Conservation (phyloP, 2,113 vertebrate genomes). For the Heterocephalus glaber region DNA sequence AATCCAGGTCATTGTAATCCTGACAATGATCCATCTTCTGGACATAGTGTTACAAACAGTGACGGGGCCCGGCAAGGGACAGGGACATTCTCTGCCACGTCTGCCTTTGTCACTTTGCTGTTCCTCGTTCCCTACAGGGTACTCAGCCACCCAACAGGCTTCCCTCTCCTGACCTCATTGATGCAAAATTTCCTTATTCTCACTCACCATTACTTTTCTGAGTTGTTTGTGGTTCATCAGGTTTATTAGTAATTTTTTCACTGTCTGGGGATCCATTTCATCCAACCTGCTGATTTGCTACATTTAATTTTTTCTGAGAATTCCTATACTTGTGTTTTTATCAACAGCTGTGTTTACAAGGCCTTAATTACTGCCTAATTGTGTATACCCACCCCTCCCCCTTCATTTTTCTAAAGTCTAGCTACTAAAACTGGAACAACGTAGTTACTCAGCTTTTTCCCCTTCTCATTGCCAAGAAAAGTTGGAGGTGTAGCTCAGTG, state of each 20-base stretch:
- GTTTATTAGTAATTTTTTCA: slow-evolving; percentile 28
- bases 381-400: background rate
- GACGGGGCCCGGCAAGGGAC: background rate
- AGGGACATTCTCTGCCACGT: too few relatives aligned
- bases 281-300: slow-evolving; percentile 23
- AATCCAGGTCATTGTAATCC: background rate
- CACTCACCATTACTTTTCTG: slow-evolving; percentile 15
- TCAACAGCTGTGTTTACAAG: slow-evolving; percentile 60
- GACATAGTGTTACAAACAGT: background rate
- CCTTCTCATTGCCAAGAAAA: background rate
- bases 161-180: background rate
- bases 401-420: slow-evolving; percentile 50
- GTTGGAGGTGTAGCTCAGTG: background rate
- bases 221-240: slow-evolving; percentile 6
- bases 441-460: background rate
- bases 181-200: background rate
- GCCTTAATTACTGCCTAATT: slow-evolving; percentile 47
- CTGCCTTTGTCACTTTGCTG: background rate
- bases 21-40: background rate
- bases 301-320: slow-evolving; percentile 64
- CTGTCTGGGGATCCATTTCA: background rate
- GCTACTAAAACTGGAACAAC: background rate
- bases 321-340: slow-evolving; percentile 60
- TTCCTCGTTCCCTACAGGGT: background rate
- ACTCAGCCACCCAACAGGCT: background rate